Evolutionary conservation across 2,888 invertebrate genomes (phyloP).

Genomic region (Auanema freiburgensis): DNA sequence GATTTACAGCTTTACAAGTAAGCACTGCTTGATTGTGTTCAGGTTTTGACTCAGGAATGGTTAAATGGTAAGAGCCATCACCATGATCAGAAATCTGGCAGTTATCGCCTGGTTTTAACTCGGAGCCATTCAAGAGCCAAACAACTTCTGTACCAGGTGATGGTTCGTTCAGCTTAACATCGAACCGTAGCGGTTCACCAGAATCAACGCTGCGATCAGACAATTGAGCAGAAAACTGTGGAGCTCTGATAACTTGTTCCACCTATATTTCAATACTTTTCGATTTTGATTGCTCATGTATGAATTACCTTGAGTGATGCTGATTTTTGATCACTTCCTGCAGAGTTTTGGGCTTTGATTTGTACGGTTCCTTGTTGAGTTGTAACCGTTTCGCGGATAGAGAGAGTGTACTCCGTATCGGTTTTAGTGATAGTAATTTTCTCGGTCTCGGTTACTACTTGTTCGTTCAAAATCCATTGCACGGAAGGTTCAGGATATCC

Average conservation of each 20-base stretch:
- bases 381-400: constrained; percentile 37
- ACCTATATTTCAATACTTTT: not conserved
- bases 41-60: constrained; percentile 69
- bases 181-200: constrained; percentile 71
- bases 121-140: constrained; percentile 54
- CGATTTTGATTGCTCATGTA: too few species aligned
- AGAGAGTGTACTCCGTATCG: constrained; percentile 37
- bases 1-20: constrained; percentile 45
- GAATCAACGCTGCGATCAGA: constrained; percentile 79
- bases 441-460: constrained; percentile 30
- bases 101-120: constrained; percentile 30
- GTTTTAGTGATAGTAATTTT: constrained; percentile 29
- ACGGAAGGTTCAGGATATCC: constrained; percentile 59
- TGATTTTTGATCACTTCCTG: constrained; percentile 42
- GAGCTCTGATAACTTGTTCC: constrained; percentile 72
- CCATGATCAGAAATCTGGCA: constrained; percentile 46
- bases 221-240: constrained; percentile 81
- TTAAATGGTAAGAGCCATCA: constrained; percentile 69
- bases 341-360: constrained; percentile 51
- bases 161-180: constrained; percentile 42
- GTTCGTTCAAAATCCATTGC: constrained; percentile 61
- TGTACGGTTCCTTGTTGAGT: constrained; percentile 46
- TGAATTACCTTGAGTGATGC: constrained; percentile 60
- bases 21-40: constrained; percentile 42
- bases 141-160: constrained; percentile 40